Evolutionary conservation across 2,113 vertebrate species (phyloP).

Genomic region (Solea solea): DNA sequence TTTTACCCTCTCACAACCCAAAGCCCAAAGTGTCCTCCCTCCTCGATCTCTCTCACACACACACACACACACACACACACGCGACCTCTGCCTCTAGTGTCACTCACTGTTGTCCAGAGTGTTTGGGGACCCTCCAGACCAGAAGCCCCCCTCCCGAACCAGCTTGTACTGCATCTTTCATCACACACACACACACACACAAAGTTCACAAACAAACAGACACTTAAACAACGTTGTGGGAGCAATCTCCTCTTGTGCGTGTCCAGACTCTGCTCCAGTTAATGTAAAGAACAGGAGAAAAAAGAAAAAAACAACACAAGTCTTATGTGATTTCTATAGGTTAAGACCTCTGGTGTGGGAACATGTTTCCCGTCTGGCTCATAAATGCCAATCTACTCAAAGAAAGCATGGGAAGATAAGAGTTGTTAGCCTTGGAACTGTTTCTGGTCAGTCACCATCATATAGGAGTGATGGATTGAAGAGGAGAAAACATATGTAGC

Average conservation of each 20-base stretch:
- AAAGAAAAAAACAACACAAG: constrained; percentile 10
- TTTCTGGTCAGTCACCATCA: neutral
- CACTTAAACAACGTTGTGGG: constrained; percentile 3
- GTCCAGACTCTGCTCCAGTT: constrained; percentile 1
- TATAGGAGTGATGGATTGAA: constrained; percentile 9
- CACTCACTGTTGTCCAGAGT: constrained; percentile 26
- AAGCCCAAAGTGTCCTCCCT: too few species aligned
- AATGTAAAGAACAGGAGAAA: too few species aligned
- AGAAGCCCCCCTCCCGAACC: neutral
- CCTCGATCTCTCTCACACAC: neutral
- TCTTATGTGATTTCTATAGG: constrained; percentile 6
- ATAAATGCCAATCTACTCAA: neutral
- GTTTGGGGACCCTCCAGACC: constrained; percentile 10
- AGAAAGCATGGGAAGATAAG: constrained; percentile 16
- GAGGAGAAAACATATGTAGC: neutral
- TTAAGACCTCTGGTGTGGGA: constrained; percentile 11
- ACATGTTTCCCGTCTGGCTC: constrained; percentile 15
- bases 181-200: constrained; percentile 14
- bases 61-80: neutral
- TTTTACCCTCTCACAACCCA: too few species aligned
- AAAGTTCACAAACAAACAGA: constrained; percentile 1
- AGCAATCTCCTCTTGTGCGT: neutral
- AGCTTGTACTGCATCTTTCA: neutral
- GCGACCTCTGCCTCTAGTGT: constrained; percentile 10
- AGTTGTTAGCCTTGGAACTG: constrained; percentile 6